These are phyloP conservation scores for Fratercula arctica DNA, from an alignment of 2,797 vertebrate genomes.

Conservation along the genomic window DNA sequence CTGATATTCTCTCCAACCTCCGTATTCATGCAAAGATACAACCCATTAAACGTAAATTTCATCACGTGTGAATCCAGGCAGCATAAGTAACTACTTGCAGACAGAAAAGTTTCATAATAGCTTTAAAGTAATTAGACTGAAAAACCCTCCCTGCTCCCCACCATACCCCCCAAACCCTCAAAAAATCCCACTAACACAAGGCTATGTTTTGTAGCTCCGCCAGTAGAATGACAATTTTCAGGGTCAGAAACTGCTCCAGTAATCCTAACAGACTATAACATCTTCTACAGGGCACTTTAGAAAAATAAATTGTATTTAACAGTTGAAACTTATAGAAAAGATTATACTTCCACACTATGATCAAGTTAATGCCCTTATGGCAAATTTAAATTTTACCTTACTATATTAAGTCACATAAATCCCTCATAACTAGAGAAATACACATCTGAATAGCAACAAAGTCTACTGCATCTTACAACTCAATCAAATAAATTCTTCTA, in stretches of 20 bases:
- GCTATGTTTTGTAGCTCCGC: background rate
- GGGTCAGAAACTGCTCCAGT: background rate
- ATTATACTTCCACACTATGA: background rate
- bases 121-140: background rate
- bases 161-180: background rate
- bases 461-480: background rate
- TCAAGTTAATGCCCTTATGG: background rate
- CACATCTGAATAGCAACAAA: background rate
- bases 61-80: background rate
- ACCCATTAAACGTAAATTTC: background rate
- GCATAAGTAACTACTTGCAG: background rate
- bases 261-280: background rate
- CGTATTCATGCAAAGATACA: background rate
- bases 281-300: background rate
- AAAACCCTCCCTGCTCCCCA: background rate
- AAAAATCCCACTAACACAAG: background rate
- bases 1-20: background rate
- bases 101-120: background rate
- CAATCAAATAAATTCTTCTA: background rate
- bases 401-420: background rate
- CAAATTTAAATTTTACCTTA: background rate
- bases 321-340: background rate
- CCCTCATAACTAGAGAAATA: background rate
- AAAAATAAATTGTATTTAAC: background rate
- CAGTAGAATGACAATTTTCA: background rate